Base-by-base conservation (phyloP, 2,797 vertebrate species). In the Poeciliopsis presidionis region DNA sequence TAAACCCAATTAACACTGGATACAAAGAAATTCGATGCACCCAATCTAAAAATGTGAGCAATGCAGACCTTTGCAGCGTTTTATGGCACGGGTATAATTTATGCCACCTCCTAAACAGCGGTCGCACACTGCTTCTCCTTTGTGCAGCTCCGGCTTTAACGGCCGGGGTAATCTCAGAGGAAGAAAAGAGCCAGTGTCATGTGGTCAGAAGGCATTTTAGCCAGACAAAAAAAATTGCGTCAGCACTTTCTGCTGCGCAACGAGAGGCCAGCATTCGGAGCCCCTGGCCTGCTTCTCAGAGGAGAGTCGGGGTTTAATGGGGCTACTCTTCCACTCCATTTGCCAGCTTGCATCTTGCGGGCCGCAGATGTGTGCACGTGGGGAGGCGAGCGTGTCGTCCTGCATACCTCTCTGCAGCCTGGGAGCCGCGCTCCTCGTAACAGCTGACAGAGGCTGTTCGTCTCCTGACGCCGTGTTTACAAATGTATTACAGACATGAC, bases 171-270 rank as follows among this genome's bases (percentile, higher is more conserved):
- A 85, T 89, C 92, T 85, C 84, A 36, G 77, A 79, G 87, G 83
- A 86, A 93, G 90, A 94, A 93, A 92, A 90, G 93, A 88, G 89
- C 88, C 89, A 88, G 92, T 92, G 93, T 94, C 92, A 84, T 74
- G 88, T 22, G 87, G 90, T 93, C 93, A 93, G 86, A 73, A 91
- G 89, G 83, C 90, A 88, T 94, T 93, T 92, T 79, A 91, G 86
- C 90, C 90, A 69, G 81, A 88, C 83, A 84, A 82, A 84, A 87
- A 91, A 92, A 89, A 78, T 73, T 82, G 90, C 85, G 90, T 95
- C 93, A 93, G 92, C 92, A 82, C 87, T 94, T 93, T 92, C 80
- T 92, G 84, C 83, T 82, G 8, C 83, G 72, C 76, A 91, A 83
- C 61, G 46, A 87, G 85, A 89, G 88, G 86, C 82, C 83, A 16